A percentile compares a stretch with the other conserved stretches of the same genome.
Conservation (phyloP, 2,888 invertebrate genomes). For the Thelaira solivaga region DNA sequence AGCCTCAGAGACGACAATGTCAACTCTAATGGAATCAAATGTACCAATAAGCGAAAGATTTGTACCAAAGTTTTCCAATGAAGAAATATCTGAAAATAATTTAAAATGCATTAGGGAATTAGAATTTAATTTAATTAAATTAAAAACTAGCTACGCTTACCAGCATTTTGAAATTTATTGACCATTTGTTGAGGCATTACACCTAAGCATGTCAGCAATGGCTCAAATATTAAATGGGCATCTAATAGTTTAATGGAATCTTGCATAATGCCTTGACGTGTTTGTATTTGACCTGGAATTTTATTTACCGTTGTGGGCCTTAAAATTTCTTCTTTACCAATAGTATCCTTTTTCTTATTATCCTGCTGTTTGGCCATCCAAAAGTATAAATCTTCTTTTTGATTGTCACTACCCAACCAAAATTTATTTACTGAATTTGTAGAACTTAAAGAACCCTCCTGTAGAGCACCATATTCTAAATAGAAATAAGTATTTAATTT, state of each 20-base stretch:
- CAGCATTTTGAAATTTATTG: constrained; percentile 75
- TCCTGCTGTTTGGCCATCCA: constrained; percentile 97
- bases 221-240: constrained; percentile 95
- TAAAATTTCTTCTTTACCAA: constrained; percentile 79
- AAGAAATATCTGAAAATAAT: constrained; percentile 79
- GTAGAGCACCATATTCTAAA: constrained; percentile 85
- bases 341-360: constrained; percentile 72
- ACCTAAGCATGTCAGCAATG: constrained; percentile 91
- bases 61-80: constrained; percentile 92
- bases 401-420: constrained; percentile 78
- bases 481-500: background rate
- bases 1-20: constrained; percentile 95
- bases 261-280: constrained; percentile 85
- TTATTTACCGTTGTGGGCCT: constrained; percentile 78
- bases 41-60: constrained; percentile 89
- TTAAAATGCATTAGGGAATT: background rate
- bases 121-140: background rate
- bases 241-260: constrained; percentile 91
- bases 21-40: constrained; percentile 92
- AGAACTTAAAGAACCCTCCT: constrained; percentile 85
- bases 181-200: constrained; percentile 92
- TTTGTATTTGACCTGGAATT: constrained; percentile 76
- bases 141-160: constrained; percentile 53
- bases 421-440: constrained; percentile 76
- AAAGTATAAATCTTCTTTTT: constrained; percentile 92